These are phyloP conservation scores for Ditula angustiorana DNA, from an alignment of 2,888 invertebrate genomes.

Conservation along the genomic window DNA sequence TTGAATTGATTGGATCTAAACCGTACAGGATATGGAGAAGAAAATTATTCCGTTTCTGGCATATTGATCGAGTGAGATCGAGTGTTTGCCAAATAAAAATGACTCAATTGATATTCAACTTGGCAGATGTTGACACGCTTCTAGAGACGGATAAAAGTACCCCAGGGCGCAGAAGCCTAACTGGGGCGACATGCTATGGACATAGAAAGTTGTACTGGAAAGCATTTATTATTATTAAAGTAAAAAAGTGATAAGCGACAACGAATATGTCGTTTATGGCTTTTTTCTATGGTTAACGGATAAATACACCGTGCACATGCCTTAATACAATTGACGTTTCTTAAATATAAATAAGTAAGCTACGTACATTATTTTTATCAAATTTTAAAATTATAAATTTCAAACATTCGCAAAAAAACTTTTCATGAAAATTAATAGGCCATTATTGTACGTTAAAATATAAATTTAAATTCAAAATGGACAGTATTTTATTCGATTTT, in stretches of 20 bases:
- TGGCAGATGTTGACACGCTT: no score
- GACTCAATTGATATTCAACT: no score
- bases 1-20: no score
- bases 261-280: slow-evolving; percentile 17
- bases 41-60: no score
- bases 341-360: slow-evolving; percentile 73
- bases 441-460: slow-evolving; percentile 16
- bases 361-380: slow-evolving; percentile 51
- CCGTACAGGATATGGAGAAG: no score
- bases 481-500: slow-evolving; percentile 38
- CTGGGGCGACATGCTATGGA: no score
- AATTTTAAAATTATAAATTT: slow-evolving; percentile 15
- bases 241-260: background rate
- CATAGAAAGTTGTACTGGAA: no score
- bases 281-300: slow-evolving; percentile 52
- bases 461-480: slow-evolving; percentile 36
- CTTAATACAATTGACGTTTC: slow-evolving; percentile 75
- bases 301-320: slow-evolving; percentile 55
- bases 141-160: no score
- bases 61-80: no score
- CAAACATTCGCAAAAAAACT: slow-evolving; percentile 50
- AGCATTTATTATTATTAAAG: background rate
- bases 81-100: no score
- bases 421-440: slow-evolving; percentile 35
- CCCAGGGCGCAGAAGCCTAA: no score